A percentile compares a stretch with the other conserved stretches of the same genome.
Evolutionary conservation across 2,113 vertebrate species (phyloP).

Genomic region (Podarcis raffonei): DNA sequence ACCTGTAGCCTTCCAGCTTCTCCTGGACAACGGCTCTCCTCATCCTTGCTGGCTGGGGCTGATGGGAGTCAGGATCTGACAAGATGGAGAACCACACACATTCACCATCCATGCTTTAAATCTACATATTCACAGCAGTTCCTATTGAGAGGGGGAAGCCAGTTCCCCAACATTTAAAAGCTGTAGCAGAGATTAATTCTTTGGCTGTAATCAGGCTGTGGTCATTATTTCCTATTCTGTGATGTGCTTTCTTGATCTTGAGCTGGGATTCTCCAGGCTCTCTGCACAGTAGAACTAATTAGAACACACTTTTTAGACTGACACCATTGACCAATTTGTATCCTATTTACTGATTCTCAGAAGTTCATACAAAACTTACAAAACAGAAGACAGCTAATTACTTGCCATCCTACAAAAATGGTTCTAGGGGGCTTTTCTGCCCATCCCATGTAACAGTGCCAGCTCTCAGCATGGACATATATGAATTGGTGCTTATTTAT

Average conservation of each 20-base stretch:
- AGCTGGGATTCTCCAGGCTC: neutral
- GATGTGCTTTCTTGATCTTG: neutral
- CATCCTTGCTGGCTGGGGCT: no score
- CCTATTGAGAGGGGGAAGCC: neutral
- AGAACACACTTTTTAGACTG: no score
- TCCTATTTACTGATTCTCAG: neutral
- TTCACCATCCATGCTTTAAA: neutral
- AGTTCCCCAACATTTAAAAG: neutral
- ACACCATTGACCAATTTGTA: neutral
- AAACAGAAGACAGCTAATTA: neutral
- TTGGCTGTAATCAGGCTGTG: neutral
- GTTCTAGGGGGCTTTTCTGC: neutral
- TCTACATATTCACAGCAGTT: neutral
- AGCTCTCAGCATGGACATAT: neutral
- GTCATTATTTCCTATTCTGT: neutral
- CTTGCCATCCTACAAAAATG: neutral
- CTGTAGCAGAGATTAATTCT: neutral
- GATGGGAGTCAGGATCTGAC: no score
- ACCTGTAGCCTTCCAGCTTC: no score
- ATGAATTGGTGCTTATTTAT: neutral
- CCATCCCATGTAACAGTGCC: neutral
- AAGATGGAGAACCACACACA: no score
- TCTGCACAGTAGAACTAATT: neutral
- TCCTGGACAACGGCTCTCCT: no score
- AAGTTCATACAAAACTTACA: neutral